A percentile compares a stretch with the other conserved stretches of the same genome.
Evolutionary conservation across 92 coral and sea anemone species (phyloP).

Genomic region (Pocillopora grandis): DNA sequence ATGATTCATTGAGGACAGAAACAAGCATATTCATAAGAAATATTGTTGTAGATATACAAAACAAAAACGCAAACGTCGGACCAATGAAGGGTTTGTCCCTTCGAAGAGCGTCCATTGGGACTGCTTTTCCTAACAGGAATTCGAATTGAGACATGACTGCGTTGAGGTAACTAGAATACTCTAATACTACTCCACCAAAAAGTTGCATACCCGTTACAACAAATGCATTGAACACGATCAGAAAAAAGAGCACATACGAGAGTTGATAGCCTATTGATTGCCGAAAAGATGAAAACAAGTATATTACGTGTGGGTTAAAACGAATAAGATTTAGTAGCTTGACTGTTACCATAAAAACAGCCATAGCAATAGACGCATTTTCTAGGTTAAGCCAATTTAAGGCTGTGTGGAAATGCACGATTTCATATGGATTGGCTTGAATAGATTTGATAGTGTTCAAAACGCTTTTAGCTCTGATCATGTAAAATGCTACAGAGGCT

Average conservation of each 20-base stretch:
- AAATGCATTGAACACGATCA: slow-evolving; percentile 33
- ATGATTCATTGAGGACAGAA: slow-evolving; percentile 55
- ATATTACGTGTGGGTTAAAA: slow-evolving; percentile 51
- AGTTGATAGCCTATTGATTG: slow-evolving; percentile 42
- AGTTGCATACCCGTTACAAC: slow-evolving; percentile 44
- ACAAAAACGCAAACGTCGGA: slow-evolving; percentile 37
- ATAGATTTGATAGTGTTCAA: slow-evolving; percentile 42
- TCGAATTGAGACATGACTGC: slow-evolving; percentile 49
- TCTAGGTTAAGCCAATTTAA: slow-evolving; percentile 37
- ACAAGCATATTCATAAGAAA: slow-evolving; percentile 52
- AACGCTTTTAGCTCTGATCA: slow-evolving; percentile 41
- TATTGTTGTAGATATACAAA: slow-evolving; percentile 31
- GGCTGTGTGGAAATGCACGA: slow-evolving; percentile 47
- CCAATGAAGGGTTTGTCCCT: slow-evolving; percentile 33
- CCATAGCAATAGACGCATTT: slow-evolving; percentile 43
- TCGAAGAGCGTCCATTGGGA: slow-evolving; percentile 46
- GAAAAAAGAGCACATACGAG: slow-evolving; percentile 26
- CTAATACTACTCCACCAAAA: slow-evolving; percentile 39
- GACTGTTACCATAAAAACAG: slow-evolving; percentile 46
- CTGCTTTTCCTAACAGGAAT: slow-evolving; percentile 57
- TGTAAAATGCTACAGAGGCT: slow-evolving; percentile 38
- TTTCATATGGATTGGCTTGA: slow-evolving; percentile 45
- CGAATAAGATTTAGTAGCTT: slow-evolving; percentile 52
- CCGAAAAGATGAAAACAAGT: slow-evolving; percentile 43
- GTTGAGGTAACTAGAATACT: slow-evolving; percentile 31